Evolutionary conservation across 2,888 invertebrate genomes (phyloP), one percentile per base, ranked within the genome.

Genomic region (Hirudinaria manillensis): DNA sequence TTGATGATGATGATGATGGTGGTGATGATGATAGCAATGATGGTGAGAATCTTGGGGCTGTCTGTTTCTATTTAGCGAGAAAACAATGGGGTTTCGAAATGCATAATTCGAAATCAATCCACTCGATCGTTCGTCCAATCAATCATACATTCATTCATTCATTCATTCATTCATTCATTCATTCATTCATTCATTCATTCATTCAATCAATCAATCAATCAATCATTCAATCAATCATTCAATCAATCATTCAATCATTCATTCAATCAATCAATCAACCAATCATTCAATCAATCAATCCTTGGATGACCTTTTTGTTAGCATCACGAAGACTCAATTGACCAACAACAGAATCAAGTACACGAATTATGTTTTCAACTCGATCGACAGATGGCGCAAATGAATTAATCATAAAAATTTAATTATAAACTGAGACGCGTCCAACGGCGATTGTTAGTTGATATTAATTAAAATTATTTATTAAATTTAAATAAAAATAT

Each of bases 1-100:
- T 61, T 61, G 61, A 61, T 61, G 24, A 61, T 3, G 68, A 68
- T 27, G 29, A 32, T 29, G 68, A 68, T 27, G 21, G 68, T 29
- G 68, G 29, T 19, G 36, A 36, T 3, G 36, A 10, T 6, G 36
- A 36, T 36, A 36, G 45, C 13, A 45, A 16, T 45, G 45, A 45
- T 16, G 16, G 16, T 3, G 45, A 45, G 16, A 45, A 6, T 1
- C 45, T n/a, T 1, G 16, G 45, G 45, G 13, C 16, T 10, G 45
- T 45, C 45, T 45, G 4, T 4, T 10, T 45, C 13, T 16, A 10
- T 45, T 16, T 6, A 3, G 3, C 38, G 3, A 10, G 38, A 10
- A 38, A 10, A 10, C 4, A 38, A 38, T 45, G 45, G 45, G 13
- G 16, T 45, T 45, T 45, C 4, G 16, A 45, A 45, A 1, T 45